Evolutionary conservation across 1,140 invertebrate species (phyloP), one percentile per base, ranked within the genome.

Genomic region (Apolygus lucorum): DNA sequence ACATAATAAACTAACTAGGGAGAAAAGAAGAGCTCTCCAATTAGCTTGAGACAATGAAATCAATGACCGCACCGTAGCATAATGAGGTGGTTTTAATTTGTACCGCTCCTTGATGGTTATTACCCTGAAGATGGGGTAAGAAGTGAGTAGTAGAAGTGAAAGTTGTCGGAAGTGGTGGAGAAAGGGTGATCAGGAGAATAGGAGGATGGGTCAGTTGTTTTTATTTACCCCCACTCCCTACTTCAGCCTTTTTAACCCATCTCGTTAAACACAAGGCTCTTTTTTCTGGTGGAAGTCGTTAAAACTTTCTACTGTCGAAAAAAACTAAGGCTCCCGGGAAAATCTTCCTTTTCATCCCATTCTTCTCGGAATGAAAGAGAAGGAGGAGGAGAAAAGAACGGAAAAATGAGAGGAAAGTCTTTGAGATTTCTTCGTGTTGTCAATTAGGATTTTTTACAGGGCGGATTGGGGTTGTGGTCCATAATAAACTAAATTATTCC

Each of bases 341-440:
- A 66, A 27, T 8, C 21, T 21, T 24, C 62, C 22, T 63, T 24
- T 63, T 63, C 14, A 8, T 63, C 21, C 8, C n/a, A 11, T 27
- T 21, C 59, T 63, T 24, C 17, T 49, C 8, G 17, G 34, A 49
- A 49, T 17, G 42, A 49, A 52, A 26, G 27, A 42, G 14, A 42
- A 26, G 63, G 22, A 29, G 63, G 28, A 70, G 63, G 28, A 70
- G 69, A 67, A 52, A 70, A 54, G 22, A 64, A 28, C 13, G 42
- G 64, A 68, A 42, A 69, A 17, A 34, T 4, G 29, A 49, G 17
- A 42, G 27, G 28, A 22, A 59, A 27, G 27, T 17, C 64, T 42
- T 66, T 25, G 64, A n/a, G 27, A 28, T 66, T 66, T 66, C 64
- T n/a, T 21, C 13, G 4, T 66, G 64, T 66, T 42, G 29, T 42